Evolutionary conservation across 1,140 invertebrate genomes (phyloP), one percentile per base, ranked within the genome.

Genomic region (Aporrectodea caliginosa): DNA sequence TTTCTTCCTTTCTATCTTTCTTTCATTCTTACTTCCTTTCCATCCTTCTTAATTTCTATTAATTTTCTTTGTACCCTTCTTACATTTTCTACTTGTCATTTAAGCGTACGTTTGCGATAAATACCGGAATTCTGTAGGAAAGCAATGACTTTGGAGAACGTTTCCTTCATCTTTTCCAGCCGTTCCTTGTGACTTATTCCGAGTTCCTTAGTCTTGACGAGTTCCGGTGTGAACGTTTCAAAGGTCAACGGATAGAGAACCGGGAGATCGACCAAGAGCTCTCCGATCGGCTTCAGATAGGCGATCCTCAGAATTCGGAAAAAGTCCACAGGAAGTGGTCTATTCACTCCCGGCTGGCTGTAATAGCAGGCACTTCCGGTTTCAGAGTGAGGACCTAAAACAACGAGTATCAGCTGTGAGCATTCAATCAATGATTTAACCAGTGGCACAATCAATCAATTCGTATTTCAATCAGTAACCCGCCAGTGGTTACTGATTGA

Each of bases 161-260:
- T 79, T 35, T 79, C 79, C 31, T 69, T 73, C 79, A 79, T 79
- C 35, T 35, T 75, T 68, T 79, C 79, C 35, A 79, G 32, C 6
- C 79, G 73, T 58, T 79, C 79, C 12, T 69, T 35, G 35, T 31
- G 68, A 27, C 68, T 43, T 58, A 58, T 58, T 68, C 43, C 75
- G 29, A 35, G 34, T 16, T 79, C 73, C 27, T 75, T 74, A 6
- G 70, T 29, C 32, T 35, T 43, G 16, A 79, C 68, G 22, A 79
- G 35, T 2, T 74, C 79, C 73, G 79, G 79, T 32, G 79, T 79
- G 79, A 79, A 79, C 16, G 73, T 79, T 69, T 79, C 79, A 35
- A 77, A 79, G 12, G 70, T 43, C 30, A 79, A 69, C n/a, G 79
- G 79, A 71, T 16, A 79, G n/a, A 69, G 16, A 22, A 35, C 35